Conservation (phyloP, 2,888 invertebrate genomes). For the Branchipolynoe longqiensis region DNA sequence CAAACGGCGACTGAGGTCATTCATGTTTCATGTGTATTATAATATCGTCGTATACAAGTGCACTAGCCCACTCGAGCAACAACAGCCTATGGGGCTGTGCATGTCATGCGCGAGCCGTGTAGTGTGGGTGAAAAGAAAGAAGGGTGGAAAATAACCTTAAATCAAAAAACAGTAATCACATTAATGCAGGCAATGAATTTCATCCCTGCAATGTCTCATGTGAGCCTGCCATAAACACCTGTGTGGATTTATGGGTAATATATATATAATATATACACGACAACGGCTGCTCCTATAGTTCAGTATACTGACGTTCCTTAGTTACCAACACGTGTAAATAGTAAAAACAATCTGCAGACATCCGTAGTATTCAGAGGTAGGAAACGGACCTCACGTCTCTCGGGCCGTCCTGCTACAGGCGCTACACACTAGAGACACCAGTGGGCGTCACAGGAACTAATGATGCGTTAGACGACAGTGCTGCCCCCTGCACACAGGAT, state of each 20-base stretch:
- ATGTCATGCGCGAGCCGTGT: background rate
- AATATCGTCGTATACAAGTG: background rate
- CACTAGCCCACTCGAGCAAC: background rate
- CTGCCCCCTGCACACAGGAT: slow-evolving; percentile 25
- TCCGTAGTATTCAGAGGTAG: background rate
- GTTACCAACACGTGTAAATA: background rate
- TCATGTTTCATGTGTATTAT: background rate
- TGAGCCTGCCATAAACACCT: background rate
- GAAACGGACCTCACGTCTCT: background rate
- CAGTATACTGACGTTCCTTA: background rate
- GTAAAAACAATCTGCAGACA: slow-evolving; percentile 40
- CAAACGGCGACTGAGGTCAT: slow-evolving; percentile 44
- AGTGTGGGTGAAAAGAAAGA: background rate
- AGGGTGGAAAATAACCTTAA: background rate
- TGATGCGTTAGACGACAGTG: slow-evolving; percentile 25
- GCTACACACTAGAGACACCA: slow-evolving; percentile 30
- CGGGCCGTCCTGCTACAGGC: background rate
- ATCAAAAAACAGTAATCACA: background rate
- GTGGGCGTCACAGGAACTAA: slow-evolving; percentile 32
- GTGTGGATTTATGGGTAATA: background rate
- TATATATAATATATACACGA: slow-evolving; percentile 34
- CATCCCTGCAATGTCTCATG: background rate
- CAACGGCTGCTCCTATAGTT: slow-evolving; percentile 10
- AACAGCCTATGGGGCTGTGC: background rate
- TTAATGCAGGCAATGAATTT: background rate